A percentile compares a stretch with the other conserved stretches of the same genome.
Evolutionary conservation across 2,888 invertebrate genomes (phyloP).

Genomic region (Candidula unifasciata): DNA sequence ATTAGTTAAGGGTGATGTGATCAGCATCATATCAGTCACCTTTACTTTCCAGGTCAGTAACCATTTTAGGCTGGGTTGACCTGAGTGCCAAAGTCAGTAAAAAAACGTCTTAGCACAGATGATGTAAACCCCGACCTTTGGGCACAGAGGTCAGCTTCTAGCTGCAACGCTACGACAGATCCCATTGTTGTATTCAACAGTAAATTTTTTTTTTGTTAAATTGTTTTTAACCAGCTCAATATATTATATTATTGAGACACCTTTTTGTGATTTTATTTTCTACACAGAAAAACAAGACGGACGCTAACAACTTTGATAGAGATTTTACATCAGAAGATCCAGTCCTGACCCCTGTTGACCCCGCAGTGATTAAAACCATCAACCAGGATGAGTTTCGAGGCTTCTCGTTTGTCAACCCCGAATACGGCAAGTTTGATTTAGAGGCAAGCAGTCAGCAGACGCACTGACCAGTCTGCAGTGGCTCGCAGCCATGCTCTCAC

Average conservation of each 20-base stretch:
- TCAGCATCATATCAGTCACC: too few species aligned
- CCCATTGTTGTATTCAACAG: too few species aligned
- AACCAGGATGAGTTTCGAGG: slow-evolving; percentile 99
- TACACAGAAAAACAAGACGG: slow-evolving; percentile 93
- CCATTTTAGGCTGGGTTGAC: too few species aligned
- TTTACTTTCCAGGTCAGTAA: too few species aligned
- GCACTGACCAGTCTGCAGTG: slow-evolving; percentile 36
- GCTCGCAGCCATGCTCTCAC: slow-evolving; percentile 32
- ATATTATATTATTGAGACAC: not conserved
- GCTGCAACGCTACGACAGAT: too few species aligned
- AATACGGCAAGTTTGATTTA: slow-evolving; percentile 81
- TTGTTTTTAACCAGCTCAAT: not conserved
- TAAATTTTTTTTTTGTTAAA: slow-evolving; percentile 75
- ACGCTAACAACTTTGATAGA: slow-evolving; percentile 98
- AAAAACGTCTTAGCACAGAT: too few species aligned
- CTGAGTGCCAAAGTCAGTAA: too few species aligned
- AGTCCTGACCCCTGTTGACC: slow-evolving; percentile 93
- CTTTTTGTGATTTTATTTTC: too few species aligned
- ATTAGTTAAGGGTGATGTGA: too few species aligned
- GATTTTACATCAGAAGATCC: slow-evolving; percentile 99
- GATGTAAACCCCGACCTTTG: too few species aligned
- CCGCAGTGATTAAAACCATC: slow-evolving; percentile 90
- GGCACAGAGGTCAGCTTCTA: too few species aligned
- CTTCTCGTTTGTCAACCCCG: slow-evolving; percentile 96
- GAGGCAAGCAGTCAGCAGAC: slow-evolving; percentile 51